Evolutionary conservation across 2,113 vertebrate genomes (phyloP), one percentile per base, ranked within the genome.

Genomic region (Phaetusa simplex): DNA sequence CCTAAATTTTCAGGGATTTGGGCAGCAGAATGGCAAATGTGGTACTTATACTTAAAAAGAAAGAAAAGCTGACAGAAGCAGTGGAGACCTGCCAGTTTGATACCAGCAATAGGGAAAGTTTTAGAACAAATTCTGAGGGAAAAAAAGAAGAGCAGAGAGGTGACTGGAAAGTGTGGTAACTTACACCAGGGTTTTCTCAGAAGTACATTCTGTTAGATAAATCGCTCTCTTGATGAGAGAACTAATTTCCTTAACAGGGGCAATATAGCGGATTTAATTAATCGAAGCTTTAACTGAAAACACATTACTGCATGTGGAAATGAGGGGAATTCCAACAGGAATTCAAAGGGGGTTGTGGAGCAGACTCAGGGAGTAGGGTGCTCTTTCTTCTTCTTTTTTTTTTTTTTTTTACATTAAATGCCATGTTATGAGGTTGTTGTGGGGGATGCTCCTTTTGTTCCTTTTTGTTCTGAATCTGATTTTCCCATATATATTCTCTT

Each of bases 231-330:
- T 40, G 73, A 82, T 42, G 36, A 69, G 62, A 90, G 76, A 92
- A 76, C 26, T 79, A 6, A 85, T 95, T 93, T 93, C 34, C 49
- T 69, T 71, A 59, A 18, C 18, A 42, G 78, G 70, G 2, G 4
- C 52, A 40, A 65, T 64, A 29, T 6, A 76, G 23, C 12, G 58
- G 56, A 85, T 90, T 86, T 90, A 85, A 87, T 92, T 88, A 72
- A 56, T 23, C 38, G 78, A 58, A 93, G 55, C 65, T 52, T n/a
- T n/a, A 64, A 74, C n/a, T 66, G 42, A 23, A 18, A 79, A 40
- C 53, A n/a, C 34, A 2, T 76, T n/a, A 42, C 16, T 26, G 45
- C 27, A 21, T 10, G 38, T 70, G 40, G 59, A 49, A 64, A 89
- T 9, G 50, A 86, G 43, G 12, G 47, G 23, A 18, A 42, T 66